These are phyloP conservation scores for Hippocampus comes DNA, from an alignment of 2,113 vertebrate genomes.

Conservation along the genomic window DNA sequence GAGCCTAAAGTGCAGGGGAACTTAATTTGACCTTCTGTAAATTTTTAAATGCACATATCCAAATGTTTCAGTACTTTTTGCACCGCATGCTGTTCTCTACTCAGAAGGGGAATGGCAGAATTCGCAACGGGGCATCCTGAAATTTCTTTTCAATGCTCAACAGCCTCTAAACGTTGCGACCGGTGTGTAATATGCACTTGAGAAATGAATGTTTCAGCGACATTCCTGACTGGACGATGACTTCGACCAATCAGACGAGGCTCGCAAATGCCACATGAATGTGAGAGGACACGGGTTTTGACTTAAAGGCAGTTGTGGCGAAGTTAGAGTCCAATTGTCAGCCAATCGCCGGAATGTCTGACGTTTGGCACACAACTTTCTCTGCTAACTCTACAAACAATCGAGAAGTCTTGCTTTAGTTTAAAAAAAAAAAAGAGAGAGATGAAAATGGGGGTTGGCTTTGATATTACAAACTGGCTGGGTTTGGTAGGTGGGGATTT, in stretches of 20 bases:
- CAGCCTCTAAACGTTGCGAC: neutral
- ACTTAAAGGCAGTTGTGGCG: constrained; percentile 4
- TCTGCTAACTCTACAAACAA: constrained; percentile 9
- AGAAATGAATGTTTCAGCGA: neutral
- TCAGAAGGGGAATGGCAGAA: neutral
- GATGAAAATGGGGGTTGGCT: constrained; percentile 34
- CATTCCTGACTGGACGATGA: neutral
- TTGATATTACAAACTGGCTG: constrained; percentile 35
- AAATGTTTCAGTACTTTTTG: neutral
- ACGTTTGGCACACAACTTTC: neutral
- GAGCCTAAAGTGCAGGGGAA: neutral
- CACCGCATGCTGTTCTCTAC: neutral
- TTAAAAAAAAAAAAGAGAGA: constrained; percentile 38
- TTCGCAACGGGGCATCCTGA: neutral
- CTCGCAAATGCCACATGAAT: neutral
- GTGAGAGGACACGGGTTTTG: constrained; percentile 2
- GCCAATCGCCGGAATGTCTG: neutral
- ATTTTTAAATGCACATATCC: neutral
- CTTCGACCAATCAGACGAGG: neutral
- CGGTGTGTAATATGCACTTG: neutral
- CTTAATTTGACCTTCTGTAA: neutral
- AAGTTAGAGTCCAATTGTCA: neutral
- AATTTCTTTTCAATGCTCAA: neutral
- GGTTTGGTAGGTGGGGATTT: constrained; percentile 27
- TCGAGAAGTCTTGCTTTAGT: constrained; percentile 60